Base-by-base conservation (phyloP, 2,113 vertebrate genomes). In the Paedocypris sp. region DNA sequence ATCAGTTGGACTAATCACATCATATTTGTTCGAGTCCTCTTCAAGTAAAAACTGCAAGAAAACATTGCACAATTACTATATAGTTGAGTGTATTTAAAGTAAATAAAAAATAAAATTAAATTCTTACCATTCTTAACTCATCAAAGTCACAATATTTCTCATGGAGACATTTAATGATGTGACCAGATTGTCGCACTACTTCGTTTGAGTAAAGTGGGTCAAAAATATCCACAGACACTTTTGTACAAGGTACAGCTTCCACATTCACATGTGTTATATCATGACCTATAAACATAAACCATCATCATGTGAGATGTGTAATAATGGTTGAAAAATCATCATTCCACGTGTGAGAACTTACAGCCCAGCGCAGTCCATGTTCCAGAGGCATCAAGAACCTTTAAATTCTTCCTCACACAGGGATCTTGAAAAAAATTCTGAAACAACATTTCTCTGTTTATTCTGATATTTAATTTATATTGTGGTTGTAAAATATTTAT, bases 1-100 rank as follows among this genome's bases (percentile, higher is more conserved):
- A 52, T 90, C 87, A 48, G 67, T 23, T 2, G 53, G 74, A 70
- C 85, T 87, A 29, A 96, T 82, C 69, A 84, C 41, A 10, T 84
- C 72, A 73, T 90, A 91, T 66, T 90, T 81, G 53, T 93, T 83
- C 0, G 86, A 91, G 60, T 92, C 90, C 72, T 94, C 87, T 5
- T 91, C 63, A 65, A 89, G 84, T 60, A 98, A 82, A 76, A 93
- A 82, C 93, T 93, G 77, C 31, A 11, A 48, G 46, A 69, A 45
- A 50, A 42, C 73, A 6, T 13, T 2, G n/a, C 12, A 6, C 11
- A 11, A 7, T 20, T 6, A 8, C 9, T 1, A 2, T 36, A 20
- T 22, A 3, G 13, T 25, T 26, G 15, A 19, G 22, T 28, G 5
- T 10, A 26, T 28, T 20, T 6, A 1, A 13, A 4, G 2, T 29